These are phyloP conservation scores for Salminus brasiliensis DNA, from an alignment of 2,113 vertebrate genomes.

Conservation along the genomic window DNA sequence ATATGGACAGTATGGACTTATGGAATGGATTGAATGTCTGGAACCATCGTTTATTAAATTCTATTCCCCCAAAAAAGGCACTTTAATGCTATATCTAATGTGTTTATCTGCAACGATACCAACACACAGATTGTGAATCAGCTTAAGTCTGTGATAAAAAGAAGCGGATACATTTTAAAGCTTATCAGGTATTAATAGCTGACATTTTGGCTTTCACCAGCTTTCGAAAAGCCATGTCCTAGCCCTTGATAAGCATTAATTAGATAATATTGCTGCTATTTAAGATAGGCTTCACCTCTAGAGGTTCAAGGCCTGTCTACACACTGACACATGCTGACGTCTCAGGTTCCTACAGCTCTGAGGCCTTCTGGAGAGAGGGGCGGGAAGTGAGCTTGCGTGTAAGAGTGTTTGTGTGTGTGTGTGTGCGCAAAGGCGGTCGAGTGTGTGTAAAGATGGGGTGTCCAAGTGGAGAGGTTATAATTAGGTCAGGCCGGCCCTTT, in stretches of 20 bases:
- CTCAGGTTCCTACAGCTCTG: conserved; percentile 65
- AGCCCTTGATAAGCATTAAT: neutral
- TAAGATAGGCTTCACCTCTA: conserved; percentile 15
- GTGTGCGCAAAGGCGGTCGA: neutral
- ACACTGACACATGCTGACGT: conserved; percentile 64
- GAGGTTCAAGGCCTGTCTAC: conserved; percentile 46
- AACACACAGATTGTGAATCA: neutral
- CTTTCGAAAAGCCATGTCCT: neutral
- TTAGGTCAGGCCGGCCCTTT: conserved; percentile 75
- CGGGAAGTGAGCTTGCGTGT: conserved; percentile 48
- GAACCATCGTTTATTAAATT: too few species aligned
- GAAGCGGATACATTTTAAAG: neutral
- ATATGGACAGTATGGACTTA: too few species aligned
- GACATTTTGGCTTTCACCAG: neutral
- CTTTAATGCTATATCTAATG: neutral
- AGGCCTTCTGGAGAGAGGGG: neutral
- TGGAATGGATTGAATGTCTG: too few species aligned
- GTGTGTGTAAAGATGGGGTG: conserved; percentile 67
- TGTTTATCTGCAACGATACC: neutral
- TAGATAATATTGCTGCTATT: conserved; percentile 20
- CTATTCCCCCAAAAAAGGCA: too few species aligned
- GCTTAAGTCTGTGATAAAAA: neutral
- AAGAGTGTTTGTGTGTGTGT: conserved; percentile 22
- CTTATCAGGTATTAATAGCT: neutral
- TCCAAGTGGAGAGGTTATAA: conserved; percentile 76